Percentiles rank a stretch among this genome's conserved stretches.
These are phyloP conservation scores for Benitochromis conjunctus DNA, from an alignment of 2,113 vertebrate species.

Conservation along the genomic window DNA sequence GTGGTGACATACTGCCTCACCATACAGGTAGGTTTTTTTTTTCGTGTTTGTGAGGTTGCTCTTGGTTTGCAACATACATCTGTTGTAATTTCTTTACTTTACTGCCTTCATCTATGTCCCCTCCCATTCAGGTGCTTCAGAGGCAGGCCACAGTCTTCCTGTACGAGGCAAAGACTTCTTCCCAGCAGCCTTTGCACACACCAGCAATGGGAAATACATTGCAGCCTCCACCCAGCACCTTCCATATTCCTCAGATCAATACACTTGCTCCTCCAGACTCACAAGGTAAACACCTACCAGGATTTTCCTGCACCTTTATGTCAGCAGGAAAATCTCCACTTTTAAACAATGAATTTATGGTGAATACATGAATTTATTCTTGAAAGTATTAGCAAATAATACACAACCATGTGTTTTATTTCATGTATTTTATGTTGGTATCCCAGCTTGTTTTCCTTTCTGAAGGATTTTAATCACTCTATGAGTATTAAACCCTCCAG, in stretches of 20 bases:
- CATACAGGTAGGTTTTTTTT: constrained; percentile 71
- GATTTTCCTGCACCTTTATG: not conserved
- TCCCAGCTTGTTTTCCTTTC: not conserved
- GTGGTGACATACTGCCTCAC: constrained; percentile 95
- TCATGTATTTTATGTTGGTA: not conserved
- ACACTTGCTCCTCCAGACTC: constrained; percentile 35
- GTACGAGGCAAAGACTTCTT: constrained; percentile 70
- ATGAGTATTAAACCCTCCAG: not conserved
- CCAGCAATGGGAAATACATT: constrained; percentile 39
- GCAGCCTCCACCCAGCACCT: constrained; percentile 39
- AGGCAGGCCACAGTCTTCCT: constrained; percentile 90
- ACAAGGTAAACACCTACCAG: constrained; percentile 38
- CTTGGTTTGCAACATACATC: not conserved
- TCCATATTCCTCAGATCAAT: constrained; percentile 60
- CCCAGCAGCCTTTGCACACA: constrained; percentile 71
- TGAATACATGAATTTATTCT: not conserved
- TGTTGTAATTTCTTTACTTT: not conserved
- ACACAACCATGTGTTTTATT: not conserved
- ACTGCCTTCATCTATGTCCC: not conserved
- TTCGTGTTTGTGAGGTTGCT: not conserved
- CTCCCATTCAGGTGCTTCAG: constrained; percentile 74
- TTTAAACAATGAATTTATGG: not conserved
- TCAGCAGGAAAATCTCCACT: not conserved
- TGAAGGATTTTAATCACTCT: not conserved
- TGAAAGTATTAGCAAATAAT: not conserved